A percentile compares a stretch with the other conserved stretches of the same genome.
phyloP scores from a whole-genome alignment of 2,888 invertebrate genomes.

The Boloria euphrosyne region DNA sequence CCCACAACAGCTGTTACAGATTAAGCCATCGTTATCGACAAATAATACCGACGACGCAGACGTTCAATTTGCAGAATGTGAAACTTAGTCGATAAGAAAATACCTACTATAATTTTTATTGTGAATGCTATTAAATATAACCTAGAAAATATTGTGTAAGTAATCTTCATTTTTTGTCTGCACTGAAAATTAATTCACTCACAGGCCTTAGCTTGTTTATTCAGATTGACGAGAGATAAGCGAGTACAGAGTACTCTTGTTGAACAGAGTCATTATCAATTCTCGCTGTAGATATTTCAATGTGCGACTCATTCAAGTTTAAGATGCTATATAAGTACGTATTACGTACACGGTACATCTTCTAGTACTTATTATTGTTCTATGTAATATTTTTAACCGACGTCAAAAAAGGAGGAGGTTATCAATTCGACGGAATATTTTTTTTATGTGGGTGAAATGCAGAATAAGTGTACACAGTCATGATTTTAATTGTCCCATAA shows the following conservation, averaged over 20 bases:
- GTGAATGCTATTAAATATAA: not conserved
- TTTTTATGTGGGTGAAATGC: too few relatives aligned
- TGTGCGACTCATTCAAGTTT: slow-evolving; percentile 1
- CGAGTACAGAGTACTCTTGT: not conserved
- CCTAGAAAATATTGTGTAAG: not conserved
- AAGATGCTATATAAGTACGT: not conserved
- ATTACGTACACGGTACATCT: too few relatives aligned
- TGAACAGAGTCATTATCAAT: slow-evolving; percentile 14
- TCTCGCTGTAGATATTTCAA: slow-evolving; percentile 5
- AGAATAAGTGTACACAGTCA: too few relatives aligned
- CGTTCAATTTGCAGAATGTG: slow-evolving; percentile 14
- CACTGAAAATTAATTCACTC: not conserved
- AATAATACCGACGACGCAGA: not conserved
- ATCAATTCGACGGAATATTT: too few relatives aligned
- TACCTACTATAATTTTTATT: slow-evolving; percentile 4
- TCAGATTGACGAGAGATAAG: slow-evolving; percentile 5
- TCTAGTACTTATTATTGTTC: not conserved
- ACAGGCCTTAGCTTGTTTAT: slow-evolving; percentile 7
- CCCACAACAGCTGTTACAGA: too few relatives aligned
- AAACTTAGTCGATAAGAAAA: slow-evolving; percentile 8
- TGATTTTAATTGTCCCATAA: too few relatives aligned
- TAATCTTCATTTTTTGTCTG: not conserved
- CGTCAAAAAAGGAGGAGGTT: too few relatives aligned
- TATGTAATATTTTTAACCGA: not conserved
- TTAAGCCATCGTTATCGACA: too few relatives aligned